Evolutionary conservation across 2,888 invertebrate species (phyloP), one percentile per base, ranked within the genome.

Genomic region (Frankliniella fusca): DNA sequence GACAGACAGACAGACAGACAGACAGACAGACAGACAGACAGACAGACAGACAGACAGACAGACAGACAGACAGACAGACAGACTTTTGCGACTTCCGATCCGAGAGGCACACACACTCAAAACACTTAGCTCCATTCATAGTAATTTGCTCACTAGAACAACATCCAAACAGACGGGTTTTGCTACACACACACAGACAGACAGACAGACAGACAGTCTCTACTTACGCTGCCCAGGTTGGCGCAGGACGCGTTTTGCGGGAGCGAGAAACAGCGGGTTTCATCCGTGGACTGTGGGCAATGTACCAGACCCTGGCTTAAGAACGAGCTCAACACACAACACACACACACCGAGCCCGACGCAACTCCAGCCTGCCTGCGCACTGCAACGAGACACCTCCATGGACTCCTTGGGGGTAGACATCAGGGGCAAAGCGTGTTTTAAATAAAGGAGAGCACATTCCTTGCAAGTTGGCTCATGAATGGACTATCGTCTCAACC

Each of bases 221-320:
- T 76, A 76, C 70, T 76, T 76, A 76, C 70, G 23, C 23, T 27
- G 70, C 70, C 70, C 70, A 76, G 70, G 70, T 76, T 76, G 70
- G 70, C 27, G 70, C 70, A 76, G 23, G 23, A 23, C 27, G 70
- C 70, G 70, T 76, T 76, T 76, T 76, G 70, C 70, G 70, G 70
- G 70, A 76, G 70, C 70, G 70, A 27, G 70, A 76, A 76, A 76
- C 70, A 76, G 70, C 70, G 70, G 12, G 70, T 27, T 76, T 76
- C 70, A 27, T 76, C 70, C 70, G 70, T 76, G 70, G 70, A 76
- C 70, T 76, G 70, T 23, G 70, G 70, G 70, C 70, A 61, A 61
- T n/a, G 38, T 38, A 38, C 38, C 38, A 38, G 38, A 38, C 38
- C 38, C 38, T 38, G 38, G 38, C 38, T 38, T 38, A 38, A 38